These are phyloP conservation scores for Diloba caeruleocephala DNA, from an alignment of 2,888 invertebrate species.

Conservation along the genomic window DNA sequence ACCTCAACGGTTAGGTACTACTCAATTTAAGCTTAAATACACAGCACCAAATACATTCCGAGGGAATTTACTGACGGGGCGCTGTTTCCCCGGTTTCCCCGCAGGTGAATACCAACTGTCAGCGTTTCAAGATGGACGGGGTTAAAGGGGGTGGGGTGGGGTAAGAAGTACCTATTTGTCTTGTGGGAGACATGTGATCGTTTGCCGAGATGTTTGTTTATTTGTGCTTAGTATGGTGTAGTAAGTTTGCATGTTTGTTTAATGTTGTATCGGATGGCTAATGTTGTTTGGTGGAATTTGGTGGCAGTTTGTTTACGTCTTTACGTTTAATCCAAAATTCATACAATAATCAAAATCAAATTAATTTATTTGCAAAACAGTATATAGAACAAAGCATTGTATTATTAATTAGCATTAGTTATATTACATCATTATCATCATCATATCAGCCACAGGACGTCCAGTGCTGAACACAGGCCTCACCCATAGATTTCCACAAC, in stretches of 20 bases:
- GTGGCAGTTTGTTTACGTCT: background rate
- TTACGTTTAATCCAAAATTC: background rate
- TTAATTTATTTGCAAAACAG: no score
- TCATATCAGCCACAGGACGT: no score
- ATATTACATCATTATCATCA: no score
- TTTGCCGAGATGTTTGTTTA: slow-evolving; percentile 73
- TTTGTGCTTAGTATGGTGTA: slow-evolving; percentile 69
- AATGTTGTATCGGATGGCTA: slow-evolving; percentile 32
- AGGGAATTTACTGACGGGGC: slow-evolving; percentile 63
- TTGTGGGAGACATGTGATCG: slow-evolving; percentile 82
- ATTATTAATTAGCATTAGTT: no score
- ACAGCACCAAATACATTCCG: slow-evolving; percentile 57
- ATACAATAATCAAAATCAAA: no score
- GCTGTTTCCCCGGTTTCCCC: slow-evolving; percentile 57
- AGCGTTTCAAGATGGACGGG: slow-evolving; percentile 70
- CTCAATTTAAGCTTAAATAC: slow-evolving; percentile 61
- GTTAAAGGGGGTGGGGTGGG: slow-evolving; percentile 51
- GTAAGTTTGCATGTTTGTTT: slow-evolving; percentile 9
- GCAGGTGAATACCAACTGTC: slow-evolving; percentile 83
- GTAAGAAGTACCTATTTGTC: slow-evolving; percentile 74
- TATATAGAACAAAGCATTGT: no score
- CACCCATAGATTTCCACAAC: no score
- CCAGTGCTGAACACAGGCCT: no score
- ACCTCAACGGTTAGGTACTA: slow-evolving; percentile 37
- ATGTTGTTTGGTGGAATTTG: slow-evolving; percentile 10